A percentile compares a stretch with the other conserved stretches of the same genome.
Evolutionary conservation across 2,888 invertebrate species (phyloP).

Genomic region (Parasteatoda lunata): DNA sequence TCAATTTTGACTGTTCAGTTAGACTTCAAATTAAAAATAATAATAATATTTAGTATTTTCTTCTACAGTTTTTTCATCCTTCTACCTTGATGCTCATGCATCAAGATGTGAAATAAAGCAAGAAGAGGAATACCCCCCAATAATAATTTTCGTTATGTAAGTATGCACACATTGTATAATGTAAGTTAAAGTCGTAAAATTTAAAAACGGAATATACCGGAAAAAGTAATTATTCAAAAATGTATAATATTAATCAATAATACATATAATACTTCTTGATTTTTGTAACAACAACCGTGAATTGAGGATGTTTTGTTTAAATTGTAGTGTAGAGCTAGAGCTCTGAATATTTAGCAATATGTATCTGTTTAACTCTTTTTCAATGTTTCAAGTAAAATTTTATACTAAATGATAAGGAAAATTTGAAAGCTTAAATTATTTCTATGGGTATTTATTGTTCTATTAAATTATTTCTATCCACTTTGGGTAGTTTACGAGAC

Average conservation of each 20-base stretch:
- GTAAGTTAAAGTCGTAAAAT: not conserved
- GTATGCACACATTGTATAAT: slow-evolving; percentile 1
- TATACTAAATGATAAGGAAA: no score
- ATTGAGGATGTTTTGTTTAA: not conserved
- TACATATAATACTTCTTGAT: not conserved
- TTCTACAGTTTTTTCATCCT: not conserved
- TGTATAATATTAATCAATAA: not conserved
- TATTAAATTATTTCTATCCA: no score
- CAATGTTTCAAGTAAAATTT: no score
- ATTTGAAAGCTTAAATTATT: no score
- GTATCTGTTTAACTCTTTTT: no score
- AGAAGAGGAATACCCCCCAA: slow-evolving; percentile 33
- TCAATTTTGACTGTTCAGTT: not conserved
- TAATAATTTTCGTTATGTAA: slow-evolving; percentile 49
- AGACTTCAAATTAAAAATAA: not conserved
- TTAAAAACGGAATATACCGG: not conserved
- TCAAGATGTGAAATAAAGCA: slow-evolving; percentile 41
- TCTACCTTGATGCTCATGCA: slow-evolving; percentile 6
- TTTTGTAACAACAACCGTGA: not conserved
- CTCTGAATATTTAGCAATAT: no score
- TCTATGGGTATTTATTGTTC: no score
- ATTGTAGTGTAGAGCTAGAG: not conserved
- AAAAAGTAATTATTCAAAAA: not conserved
- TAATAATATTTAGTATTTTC: not conserved
- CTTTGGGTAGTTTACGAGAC: no score